Evolutionary conservation across 2,797 vertebrate genomes (phyloP).

Genomic region (Neosilurus mollespiculum): DNA sequence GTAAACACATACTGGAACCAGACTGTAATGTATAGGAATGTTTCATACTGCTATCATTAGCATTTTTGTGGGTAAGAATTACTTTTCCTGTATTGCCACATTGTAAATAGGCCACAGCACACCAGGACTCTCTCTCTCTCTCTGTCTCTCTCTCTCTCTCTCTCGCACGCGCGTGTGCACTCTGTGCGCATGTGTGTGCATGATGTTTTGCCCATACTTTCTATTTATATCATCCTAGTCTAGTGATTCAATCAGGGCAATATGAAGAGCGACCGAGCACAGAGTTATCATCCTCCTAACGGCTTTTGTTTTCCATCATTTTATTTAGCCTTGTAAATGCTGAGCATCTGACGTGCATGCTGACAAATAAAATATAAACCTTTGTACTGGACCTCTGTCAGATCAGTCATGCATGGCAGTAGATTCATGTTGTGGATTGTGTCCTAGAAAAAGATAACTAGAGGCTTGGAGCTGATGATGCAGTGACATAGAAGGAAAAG

Average conservation of each 20-base stretch:
- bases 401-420: constrained; percentile 38
- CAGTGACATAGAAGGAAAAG: constrained; percentile 38
- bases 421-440: constrained; percentile 39
- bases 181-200: constrained; percentile 1
- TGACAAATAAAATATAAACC: constrained; percentile 38
- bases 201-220: constrained; percentile 42
- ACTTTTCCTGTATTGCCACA: constrained; percentile 48
- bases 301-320: constrained; percentile 41
- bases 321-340: constrained; percentile 35
- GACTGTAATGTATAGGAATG: constrained; percentile 37
- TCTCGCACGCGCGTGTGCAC: neutral
- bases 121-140: constrained; percentile 43
- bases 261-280: constrained; percentile 63
- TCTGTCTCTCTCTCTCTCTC: constrained; percentile 37
- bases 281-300: constrained; percentile 52
- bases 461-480: constrained; percentile 36
- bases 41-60: constrained; percentile 35
- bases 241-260: constrained; percentile 68
- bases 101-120: constrained; percentile 63
- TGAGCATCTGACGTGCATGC: constrained; percentile 43
- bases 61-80: constrained; percentile 6
- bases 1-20: constrained; percentile 12
- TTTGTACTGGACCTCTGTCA: constrained; percentile 41
- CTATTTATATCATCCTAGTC: constrained; percentile 65
- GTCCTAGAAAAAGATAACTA: constrained; percentile 42